Conservation (phyloP, 2,113 vertebrate species). For the Pitta sordida region DNA sequence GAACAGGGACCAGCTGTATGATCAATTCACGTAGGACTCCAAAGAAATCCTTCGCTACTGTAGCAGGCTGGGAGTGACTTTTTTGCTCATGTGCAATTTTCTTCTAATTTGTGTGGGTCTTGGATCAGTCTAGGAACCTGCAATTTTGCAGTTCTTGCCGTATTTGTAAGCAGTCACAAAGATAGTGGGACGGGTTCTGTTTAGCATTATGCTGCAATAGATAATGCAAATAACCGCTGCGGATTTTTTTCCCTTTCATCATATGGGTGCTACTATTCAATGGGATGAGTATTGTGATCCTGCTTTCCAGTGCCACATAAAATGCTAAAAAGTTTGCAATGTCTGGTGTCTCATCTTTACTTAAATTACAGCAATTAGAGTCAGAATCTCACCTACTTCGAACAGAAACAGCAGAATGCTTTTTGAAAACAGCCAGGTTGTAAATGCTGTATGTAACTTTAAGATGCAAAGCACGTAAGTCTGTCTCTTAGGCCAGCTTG, state of each 20-base stretch:
- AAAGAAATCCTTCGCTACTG: background rate
- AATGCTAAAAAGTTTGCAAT: background rate
- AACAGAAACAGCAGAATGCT: background rate
- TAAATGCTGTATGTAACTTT: background rate
- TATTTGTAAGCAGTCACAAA: background rate
- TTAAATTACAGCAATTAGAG: background rate
- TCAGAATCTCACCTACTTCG: background rate
- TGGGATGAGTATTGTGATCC: too few species aligned
- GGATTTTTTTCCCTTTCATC: background rate
- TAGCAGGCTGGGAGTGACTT: background rate
- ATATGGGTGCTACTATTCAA: background rate
- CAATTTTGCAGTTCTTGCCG: background rate
- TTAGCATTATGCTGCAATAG: background rate
- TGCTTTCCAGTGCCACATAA: background rate
- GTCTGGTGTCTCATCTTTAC: background rate
- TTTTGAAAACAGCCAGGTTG: background rate
- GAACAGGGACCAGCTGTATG: background rate
- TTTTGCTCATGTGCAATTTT: background rate
- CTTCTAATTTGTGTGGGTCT: background rate
- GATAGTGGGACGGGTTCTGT: background rate
- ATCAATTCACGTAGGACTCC: background rate
- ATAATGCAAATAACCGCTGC: background rate
- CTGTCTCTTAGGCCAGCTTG: background rate
- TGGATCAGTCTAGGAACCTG: background rate
- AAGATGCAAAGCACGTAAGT: background rate